phyloP scores from a whole-genome alignment of 2,888 invertebrate species.

The Melinopterus prodromus region DNA sequence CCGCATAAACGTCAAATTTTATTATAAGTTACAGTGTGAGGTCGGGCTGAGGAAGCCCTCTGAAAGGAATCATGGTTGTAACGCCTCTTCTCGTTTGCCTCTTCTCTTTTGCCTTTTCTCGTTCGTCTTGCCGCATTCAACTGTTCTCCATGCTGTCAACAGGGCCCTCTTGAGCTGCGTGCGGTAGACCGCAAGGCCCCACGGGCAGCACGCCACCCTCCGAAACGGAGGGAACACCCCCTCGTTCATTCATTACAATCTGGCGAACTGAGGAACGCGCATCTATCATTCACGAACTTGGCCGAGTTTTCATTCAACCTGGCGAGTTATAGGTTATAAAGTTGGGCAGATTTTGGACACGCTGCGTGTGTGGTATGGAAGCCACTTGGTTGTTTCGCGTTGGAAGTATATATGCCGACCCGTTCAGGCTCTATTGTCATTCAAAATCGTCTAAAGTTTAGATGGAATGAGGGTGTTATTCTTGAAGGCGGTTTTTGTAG shows the following conservation, averaged over 20 bases:
- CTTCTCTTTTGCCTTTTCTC: constrained; percentile 29
- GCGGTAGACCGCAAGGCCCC: constrained; percentile 40
- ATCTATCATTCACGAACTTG: not conserved
- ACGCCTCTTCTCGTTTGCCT: constrained; percentile 38
- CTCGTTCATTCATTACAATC: constrained; percentile 25
- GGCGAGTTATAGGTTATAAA: constrained; percentile 4
- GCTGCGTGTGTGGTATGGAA: not conserved
- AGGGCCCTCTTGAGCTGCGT: constrained; percentile 14
- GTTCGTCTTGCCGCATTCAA: constrained; percentile 20
- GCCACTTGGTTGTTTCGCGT: not conserved
- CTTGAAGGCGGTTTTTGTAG: too few species aligned
- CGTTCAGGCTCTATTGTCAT: too few species aligned
- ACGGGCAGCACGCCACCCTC: constrained; percentile 41
- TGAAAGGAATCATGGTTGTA: constrained; percentile 39
- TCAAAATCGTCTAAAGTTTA: too few species aligned
- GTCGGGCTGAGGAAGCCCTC: constrained; percentile 35
- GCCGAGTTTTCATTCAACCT: not conserved
- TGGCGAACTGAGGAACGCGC: not conserved
- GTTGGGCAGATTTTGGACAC: not conserved
- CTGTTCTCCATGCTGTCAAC: constrained; percentile 14
- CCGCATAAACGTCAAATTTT: constrained; percentile 35
- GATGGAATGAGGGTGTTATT: too few species aligned
- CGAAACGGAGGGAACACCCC: constrained; percentile 26
- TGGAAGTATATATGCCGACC: too few species aligned
- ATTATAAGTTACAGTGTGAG: constrained; percentile 30